Evolutionary conservation across 1,140 invertebrate species (phyloP).

Genomic region (Theocolax elegans): DNA sequence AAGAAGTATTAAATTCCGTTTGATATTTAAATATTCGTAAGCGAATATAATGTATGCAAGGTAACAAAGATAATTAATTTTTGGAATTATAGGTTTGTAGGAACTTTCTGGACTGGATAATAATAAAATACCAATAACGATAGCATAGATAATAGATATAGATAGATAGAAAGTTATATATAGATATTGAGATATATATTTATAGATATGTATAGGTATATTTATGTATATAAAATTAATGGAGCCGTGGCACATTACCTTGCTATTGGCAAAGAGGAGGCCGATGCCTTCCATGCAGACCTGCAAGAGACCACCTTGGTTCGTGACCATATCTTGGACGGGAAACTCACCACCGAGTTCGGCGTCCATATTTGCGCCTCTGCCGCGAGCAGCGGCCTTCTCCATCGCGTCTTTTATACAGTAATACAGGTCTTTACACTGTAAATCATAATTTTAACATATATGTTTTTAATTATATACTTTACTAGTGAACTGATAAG

Average conservation of each 20-base stretch:
- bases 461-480: too few species aligned
- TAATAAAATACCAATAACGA: conserved; percentile 34
- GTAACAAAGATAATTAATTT: too few species aligned
- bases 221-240: conserved; percentile 34
- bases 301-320: conserved; percentile 96
- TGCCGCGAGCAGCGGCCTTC: conserved; percentile 86
- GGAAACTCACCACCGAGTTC: conserved; percentile 99
- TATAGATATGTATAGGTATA: conserved; percentile 15
- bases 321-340: conserved; percentile 95
- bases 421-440: conserved; percentile 98
- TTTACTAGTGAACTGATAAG: too few species aligned
- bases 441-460: conserved; percentile 46
- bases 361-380: conserved; percentile 76
- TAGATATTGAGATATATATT: not conserved
- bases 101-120: not conserved
- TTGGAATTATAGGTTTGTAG: not conserved
- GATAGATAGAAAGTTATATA: conserved; percentile 26
- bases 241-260: conserved; percentile 79
- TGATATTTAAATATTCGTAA: too few species aligned
- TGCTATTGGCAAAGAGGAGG: conserved; percentile 97
- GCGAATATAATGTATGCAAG: too few species aligned
- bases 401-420: conserved; percentile 99
- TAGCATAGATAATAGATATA: conserved; percentile 35
- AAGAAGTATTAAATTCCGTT: too few species aligned
- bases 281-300: conserved; percentile 99